These are phyloP conservation scores for Mus caroli DNA, from an alignment of 2,797 vertebrate genomes.

Conservation along the genomic window DNA sequence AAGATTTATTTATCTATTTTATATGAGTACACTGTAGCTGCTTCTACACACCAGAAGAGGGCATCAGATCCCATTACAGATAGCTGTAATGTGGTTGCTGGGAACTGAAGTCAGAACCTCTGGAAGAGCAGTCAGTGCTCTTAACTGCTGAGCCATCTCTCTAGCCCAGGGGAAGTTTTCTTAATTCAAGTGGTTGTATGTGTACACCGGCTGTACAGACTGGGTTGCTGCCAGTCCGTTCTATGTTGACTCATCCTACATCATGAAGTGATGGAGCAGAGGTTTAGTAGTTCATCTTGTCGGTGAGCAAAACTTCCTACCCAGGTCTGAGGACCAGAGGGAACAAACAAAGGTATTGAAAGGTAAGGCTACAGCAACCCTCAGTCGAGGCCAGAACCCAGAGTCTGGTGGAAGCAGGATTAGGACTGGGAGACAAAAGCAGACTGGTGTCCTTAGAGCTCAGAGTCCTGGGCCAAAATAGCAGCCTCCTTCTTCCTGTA, in stretches of 20 bases:
- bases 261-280: rapidly evolving
- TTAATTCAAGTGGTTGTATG: neutral
- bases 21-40: no score
- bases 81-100: no score
- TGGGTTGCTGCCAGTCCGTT: no score
- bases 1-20: no score
- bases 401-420: neutral
- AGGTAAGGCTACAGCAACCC: no score
- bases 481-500: neutral
- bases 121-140: no score
- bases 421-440: neutral
- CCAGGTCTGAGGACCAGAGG: rapidly evolving
- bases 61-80: no score
- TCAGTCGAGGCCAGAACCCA: neutral
- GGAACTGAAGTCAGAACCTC: no score
- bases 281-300: rapidly evolving
- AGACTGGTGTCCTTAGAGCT: neutral
- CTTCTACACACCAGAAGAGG: no score
- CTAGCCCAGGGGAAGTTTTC: neutral
- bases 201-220: no score
- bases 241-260: rapidly evolving
- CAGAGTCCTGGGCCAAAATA: neutral
- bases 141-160: no score
- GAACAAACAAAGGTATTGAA: rapidly evolving
- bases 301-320: neutral